Evolutionary conservation across 2,113 vertebrate species (phyloP).

Genomic region (Nyctibius bracteatus): DNA sequence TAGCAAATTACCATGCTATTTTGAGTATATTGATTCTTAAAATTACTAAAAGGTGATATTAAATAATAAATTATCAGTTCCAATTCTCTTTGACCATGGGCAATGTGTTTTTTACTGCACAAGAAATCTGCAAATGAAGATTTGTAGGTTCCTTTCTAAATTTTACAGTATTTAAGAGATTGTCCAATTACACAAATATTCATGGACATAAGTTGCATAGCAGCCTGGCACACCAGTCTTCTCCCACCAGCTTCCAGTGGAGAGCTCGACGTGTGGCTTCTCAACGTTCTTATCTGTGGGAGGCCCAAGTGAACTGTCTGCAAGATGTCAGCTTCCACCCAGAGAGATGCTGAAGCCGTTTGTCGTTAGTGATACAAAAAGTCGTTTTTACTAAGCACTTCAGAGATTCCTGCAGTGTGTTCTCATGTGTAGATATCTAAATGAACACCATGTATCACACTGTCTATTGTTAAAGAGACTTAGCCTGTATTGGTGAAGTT

Average conservation of each 20-base stretch:
- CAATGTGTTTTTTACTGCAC: background rate
- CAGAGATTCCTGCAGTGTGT: background rate
- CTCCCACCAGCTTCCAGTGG: background rate
- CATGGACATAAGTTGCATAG: background rate
- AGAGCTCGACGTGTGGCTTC: background rate
- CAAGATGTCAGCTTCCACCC: background rate
- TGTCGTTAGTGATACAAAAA: background rate
- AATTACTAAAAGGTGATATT: background rate
- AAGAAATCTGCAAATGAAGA: background rate
- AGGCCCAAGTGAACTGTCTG: background rate
- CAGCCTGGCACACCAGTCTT: background rate
- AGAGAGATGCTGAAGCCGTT: background rate
- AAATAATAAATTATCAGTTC: background rate
- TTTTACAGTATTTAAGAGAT: background rate
- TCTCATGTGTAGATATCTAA: background rate
- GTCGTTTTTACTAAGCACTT: background rate
- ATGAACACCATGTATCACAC: fast-evolving
- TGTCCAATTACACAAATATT: background rate
- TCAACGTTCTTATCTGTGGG: background rate
- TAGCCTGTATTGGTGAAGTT: background rate
- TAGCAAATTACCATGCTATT: background rate
- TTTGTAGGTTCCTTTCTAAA: background rate
- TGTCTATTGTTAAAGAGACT: background rate
- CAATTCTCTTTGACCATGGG: background rate
- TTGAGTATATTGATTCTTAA: background rate